Evolutionary conservation across 2,113 vertebrate species (phyloP).

Genomic region (Nerophis ophidion): DNA sequence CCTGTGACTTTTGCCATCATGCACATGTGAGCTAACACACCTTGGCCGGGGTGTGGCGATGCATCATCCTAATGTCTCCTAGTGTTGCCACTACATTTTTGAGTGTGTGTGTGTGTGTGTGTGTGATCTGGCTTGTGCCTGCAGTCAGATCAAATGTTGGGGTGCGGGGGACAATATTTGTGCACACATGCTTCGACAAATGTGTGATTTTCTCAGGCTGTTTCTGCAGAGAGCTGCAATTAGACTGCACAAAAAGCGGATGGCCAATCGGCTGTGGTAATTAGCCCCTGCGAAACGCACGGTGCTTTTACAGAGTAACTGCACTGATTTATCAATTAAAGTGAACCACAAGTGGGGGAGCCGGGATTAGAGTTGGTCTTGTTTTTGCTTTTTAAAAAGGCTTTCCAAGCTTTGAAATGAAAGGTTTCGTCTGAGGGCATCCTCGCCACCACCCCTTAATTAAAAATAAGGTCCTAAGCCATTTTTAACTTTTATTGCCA

Average conservation of each 20-base stretch:
- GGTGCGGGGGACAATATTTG: not conserved
- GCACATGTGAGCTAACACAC: conserved; percentile 26
- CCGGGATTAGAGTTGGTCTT: conserved; percentile 7
- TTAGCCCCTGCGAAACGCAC: conserved; percentile 52
- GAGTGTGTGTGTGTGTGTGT: too few relatives aligned
- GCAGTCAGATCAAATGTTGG: not conserved
- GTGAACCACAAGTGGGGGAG: conserved; percentile 20
- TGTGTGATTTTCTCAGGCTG: conserved; percentile 43
- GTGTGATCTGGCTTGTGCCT: not conserved
- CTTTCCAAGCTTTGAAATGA: conserved; percentile 15
- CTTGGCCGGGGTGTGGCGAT: conserved; percentile 12
- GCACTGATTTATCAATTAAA: conserved; percentile 63
- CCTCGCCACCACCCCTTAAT: too few relatives aligned
- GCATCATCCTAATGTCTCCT: conserved; percentile 12
- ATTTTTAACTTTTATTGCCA: too few relatives aligned
- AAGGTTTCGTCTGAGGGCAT: too few relatives aligned
- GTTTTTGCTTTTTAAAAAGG: conserved; percentile 12
- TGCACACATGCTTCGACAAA: conserved; percentile 24
- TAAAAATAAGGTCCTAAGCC: too few relatives aligned
- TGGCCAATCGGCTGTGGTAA: conserved; percentile 53
- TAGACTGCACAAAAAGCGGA: conserved; percentile 55
- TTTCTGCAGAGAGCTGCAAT: conserved; percentile 49
- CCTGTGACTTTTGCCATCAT: conserved; percentile 31
- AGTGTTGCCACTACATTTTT: not conserved
- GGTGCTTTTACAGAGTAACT: conserved; percentile 54